phyloP scores from a whole-genome alignment of 2,113 vertebrate genomes.

The Malaclemys terrapin region DNA sequence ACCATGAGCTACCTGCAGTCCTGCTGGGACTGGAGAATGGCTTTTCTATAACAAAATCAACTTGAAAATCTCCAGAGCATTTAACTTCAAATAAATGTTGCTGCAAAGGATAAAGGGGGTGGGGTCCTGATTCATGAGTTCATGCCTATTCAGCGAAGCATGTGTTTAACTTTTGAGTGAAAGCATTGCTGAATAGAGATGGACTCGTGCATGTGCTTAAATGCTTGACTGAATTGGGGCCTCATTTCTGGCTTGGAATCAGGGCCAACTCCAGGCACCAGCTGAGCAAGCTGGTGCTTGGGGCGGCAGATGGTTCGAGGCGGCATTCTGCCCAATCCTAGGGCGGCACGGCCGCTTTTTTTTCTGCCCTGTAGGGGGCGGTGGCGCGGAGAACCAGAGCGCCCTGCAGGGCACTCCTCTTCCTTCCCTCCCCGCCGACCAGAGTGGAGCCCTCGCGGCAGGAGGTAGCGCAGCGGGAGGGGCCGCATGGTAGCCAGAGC shows the following conservation, averaged over 20 bases:
- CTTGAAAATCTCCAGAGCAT: background rate
- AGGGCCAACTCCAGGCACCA: no score
- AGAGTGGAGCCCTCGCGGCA: no score
- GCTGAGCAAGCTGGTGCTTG: no score
- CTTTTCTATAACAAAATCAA: constrained; percentile 10
- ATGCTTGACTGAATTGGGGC: background rate
- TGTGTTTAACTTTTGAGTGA: background rate
- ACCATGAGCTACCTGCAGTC: background rate
- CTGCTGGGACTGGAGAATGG: background rate
- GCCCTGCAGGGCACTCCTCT: no score
- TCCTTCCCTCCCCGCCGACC: no score
- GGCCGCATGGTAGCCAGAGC: no score
- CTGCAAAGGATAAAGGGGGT: background rate
- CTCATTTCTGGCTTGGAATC: background rate
- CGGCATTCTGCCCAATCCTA: no score
- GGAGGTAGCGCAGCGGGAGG: no score
- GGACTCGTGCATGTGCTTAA: background rate
- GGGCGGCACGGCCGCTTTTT: no score
- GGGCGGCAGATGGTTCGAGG: no score
- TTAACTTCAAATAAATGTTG: background rate
- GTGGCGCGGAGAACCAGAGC: no score
- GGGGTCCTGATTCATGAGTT: background rate
- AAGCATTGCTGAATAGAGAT: background rate
- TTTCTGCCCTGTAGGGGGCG: no score
- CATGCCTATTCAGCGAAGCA: background rate